Conservation (phyloP, 1,140 invertebrate genomes). For the Drosophila orena region DNA sequence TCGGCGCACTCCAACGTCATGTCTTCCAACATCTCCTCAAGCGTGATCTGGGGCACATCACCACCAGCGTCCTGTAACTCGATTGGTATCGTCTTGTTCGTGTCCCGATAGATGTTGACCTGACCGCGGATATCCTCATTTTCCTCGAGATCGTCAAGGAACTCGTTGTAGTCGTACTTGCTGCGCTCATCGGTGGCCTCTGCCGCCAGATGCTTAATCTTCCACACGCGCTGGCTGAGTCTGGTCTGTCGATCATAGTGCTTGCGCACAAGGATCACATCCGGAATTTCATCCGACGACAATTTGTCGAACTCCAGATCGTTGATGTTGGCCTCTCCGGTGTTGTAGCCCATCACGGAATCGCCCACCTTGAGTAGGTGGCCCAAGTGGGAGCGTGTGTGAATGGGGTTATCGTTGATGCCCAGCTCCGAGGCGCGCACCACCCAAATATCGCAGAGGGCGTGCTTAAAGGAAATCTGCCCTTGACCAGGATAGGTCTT, state of each 20-base stretch:
- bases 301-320: conserved; percentile 94
- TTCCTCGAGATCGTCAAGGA: conserved; percentile 99
- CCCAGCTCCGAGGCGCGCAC: conserved; percentile 95
- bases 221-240: conserved; percentile 94
- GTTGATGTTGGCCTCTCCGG: conserved; percentile 96
- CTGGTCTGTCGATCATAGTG: conserved; percentile 90
- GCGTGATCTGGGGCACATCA: conserved; percentile 92
- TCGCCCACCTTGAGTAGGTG: conserved; percentile 97
- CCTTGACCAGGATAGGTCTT: conserved; percentile 94
- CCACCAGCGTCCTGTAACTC: conserved; percentile 88
- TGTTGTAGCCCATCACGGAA: conserved; percentile 95
- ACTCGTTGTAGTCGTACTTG: conserved; percentile 94
- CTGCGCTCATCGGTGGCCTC: conserved; percentile 89
- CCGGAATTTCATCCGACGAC: conserved; percentile 90
- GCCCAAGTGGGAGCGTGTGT: conserved; percentile 96
- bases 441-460: conserved; percentile 97
- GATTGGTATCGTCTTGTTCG: conserved; percentile 88
- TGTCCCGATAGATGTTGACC: conserved; percentile 96
- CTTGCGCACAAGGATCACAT: conserved; percentile 98
- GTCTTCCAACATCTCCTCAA: conserved; percentile 99
- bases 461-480: conserved; percentile 93
- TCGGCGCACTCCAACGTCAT: conserved; percentile 90
- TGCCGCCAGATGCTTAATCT: conserved; percentile 93
- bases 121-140: conserved; percentile 94
- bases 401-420: conserved; percentile 91